Percentiles rank a stretch among this genome's conserved stretches.
Conservation (phyloP, 2,113 vertebrate genomes). For the Pandion haliaetus region DNA sequence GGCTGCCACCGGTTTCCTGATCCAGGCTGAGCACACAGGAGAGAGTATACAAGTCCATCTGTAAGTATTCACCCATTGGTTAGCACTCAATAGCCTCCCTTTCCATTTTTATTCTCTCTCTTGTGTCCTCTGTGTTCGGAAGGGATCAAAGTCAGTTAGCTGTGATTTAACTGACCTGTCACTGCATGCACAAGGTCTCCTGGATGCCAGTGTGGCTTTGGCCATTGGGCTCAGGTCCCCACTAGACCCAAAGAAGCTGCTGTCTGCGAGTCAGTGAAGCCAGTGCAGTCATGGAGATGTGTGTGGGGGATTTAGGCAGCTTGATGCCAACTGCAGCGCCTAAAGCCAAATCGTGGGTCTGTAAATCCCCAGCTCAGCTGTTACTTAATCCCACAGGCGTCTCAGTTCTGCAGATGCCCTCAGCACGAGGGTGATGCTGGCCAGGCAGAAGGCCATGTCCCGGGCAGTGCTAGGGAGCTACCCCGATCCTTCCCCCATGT, state of each 20-base stretch:
- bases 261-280: neutral
- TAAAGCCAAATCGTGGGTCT: neutral
- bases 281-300: rapidly evolving
- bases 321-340: neutral
- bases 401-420: neutral
- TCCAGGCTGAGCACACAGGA: neutral
- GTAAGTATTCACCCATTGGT: neutral
- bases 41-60: neutral
- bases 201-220: neutral
- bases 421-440: rapidly evolving
- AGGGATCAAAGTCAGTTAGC: neutral
- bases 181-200: neutral
- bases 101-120: neutral
- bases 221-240: neutral
- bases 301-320: neutral
- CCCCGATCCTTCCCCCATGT: neutral
- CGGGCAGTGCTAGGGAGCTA: neutral
- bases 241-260: neutral
- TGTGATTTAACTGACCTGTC: neutral
- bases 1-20: neutral
- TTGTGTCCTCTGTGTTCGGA: neutral
- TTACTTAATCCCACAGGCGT: neutral
- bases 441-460: neutral
- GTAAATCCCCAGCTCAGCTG: neutral
- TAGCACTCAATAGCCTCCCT: neutral